Percentiles rank a stretch among this genome's conserved stretches.
phyloP scores from a whole-genome alignment of 2,797 vertebrate species.

The Selene dorsalis region DNA sequence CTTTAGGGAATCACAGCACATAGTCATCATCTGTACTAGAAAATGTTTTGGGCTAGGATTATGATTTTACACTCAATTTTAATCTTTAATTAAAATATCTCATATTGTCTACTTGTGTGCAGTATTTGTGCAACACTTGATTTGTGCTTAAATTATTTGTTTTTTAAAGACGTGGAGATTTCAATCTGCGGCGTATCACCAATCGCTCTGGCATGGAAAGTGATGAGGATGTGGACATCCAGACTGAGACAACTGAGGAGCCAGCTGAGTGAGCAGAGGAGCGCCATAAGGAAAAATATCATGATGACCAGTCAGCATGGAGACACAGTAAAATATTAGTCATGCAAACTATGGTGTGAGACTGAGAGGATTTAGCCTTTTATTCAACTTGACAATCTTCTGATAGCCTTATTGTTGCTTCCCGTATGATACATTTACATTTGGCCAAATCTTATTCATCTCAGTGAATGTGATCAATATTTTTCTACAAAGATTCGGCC shows the following conservation, averaged over 20 bases:
- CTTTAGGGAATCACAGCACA: too few relatives aligned
- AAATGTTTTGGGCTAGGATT: background rate
- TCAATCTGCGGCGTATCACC: slow-evolving; percentile 65
- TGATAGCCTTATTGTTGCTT: slow-evolving; percentile 52
- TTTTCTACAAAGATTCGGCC: slow-evolving; percentile 48
- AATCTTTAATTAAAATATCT: background rate
- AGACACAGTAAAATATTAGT: slow-evolving; percentile 20
- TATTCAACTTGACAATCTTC: background rate
- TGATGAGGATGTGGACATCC: slow-evolving; percentile 79
- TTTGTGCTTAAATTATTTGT: background rate
- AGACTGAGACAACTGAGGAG: slow-evolving; percentile 63
- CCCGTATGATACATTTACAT: slow-evolving; percentile 41
- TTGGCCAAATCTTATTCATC: slow-evolving; percentile 59
- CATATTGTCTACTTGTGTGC: background rate
- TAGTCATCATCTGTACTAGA: background rate
- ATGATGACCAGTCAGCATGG: background rate
- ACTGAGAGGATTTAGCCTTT: slow-evolving; percentile 34
- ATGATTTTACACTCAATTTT: background rate
- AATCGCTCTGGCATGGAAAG: slow-evolving; percentile 78
- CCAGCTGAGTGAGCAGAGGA: slow-evolving; percentile 72
- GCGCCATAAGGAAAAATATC: background rate
- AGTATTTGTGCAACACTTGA: slow-evolving; percentile 2
- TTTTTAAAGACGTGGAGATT: slow-evolving; percentile 78
- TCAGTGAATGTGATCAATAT: slow-evolving; percentile 40
- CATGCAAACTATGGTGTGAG: background rate